These are phyloP conservation scores for Thereva nobilitata DNA, from an alignment of 2,888 invertebrate species.

Conservation along the genomic window DNA sequence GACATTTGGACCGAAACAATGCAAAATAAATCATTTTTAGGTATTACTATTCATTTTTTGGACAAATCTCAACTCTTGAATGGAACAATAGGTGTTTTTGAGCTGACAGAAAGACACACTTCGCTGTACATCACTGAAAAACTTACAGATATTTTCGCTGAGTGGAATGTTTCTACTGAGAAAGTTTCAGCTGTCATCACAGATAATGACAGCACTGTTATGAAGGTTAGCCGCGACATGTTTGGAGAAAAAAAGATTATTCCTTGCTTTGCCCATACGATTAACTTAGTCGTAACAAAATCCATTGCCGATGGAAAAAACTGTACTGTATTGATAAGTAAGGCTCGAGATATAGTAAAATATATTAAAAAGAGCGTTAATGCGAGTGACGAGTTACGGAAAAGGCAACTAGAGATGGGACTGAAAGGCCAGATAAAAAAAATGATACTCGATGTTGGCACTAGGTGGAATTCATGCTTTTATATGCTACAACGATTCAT, in stretches of 20 bases:
- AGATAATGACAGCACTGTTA: conserved; percentile 32
- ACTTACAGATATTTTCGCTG: conserved; percentile 3
- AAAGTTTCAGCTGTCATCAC: conserved; percentile 34
- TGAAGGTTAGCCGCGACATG: conserved; percentile 27
- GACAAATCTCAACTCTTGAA: conserved; percentile 21
- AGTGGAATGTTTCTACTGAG: conserved; percentile 33
- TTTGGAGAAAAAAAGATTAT: conserved; percentile 37
- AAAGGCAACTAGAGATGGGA: conserved; percentile 7
- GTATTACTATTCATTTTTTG: background rate
- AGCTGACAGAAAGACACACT: conserved; percentile 29
- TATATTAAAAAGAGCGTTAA: conserved; percentile 5
- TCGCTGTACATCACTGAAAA: too few relatives aligned
- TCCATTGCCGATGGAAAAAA: conserved; percentile 29
- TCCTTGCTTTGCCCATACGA: conserved; percentile 37
- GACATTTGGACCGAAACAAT: conserved; percentile 39
- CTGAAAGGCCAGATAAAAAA: conserved; percentile 2
- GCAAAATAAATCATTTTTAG: conserved; percentile 30
- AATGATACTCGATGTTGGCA: conserved; percentile 6
- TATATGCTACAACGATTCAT: conserved; percentile 38
- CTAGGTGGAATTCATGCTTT: conserved; percentile 45
- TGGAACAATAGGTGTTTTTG: conserved; percentile 11
- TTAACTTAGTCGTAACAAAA: conserved; percentile 34
- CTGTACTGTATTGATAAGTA: background rate
- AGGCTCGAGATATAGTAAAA: conserved; percentile 23
- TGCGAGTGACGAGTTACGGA: conserved; percentile 8